Percentiles rank a stretch among this genome's conserved stretches.
phyloP scores from a whole-genome alignment of 2,797 vertebrate genomes.

The Loriculus beryllinus region DNA sequence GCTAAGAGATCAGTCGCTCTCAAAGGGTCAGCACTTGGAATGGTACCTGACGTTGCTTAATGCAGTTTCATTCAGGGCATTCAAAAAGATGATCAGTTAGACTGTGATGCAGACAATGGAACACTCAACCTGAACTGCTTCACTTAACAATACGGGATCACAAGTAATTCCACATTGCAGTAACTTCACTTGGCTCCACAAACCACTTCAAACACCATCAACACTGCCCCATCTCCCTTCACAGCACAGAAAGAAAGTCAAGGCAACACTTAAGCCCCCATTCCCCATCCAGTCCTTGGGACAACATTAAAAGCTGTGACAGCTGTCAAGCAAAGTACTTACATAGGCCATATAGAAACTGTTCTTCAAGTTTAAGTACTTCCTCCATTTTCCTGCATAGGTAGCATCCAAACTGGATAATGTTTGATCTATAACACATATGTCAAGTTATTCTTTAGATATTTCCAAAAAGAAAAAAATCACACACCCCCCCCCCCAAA shows the following conservation, averaged over 20 bases:
- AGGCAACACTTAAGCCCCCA: not conserved
- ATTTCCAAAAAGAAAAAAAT: not conserved
- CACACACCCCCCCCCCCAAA: not conserved
- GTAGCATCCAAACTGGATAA: constrained; percentile 92
- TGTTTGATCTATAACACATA: constrained; percentile 84
- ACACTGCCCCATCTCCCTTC: not conserved
- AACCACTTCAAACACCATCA: not conserved
- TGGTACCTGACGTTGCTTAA: not conserved
- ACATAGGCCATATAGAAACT: constrained; percentile 98
- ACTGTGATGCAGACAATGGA: not conserved
- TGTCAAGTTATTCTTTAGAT: constrained; percentile 32
- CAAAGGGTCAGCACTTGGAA: not conserved
- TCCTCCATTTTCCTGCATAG: constrained; percentile 95
- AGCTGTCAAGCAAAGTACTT: constrained; percentile 66
- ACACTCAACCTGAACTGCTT: not conserved
- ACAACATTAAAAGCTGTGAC: not conserved
- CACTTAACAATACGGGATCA: rapidly evolving
- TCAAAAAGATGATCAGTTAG: not conserved
- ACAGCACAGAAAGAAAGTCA: not conserved
- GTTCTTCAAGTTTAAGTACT: constrained; percentile 94
- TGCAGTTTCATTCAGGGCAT: not conserved
- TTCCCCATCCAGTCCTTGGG: not conserved
- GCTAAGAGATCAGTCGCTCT: not conserved
- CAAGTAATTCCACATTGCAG: not conserved
- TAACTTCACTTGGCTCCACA: not conserved